Conservation (phyloP, 2,888 invertebrate species). For the Polymixis lichenea region DNA sequence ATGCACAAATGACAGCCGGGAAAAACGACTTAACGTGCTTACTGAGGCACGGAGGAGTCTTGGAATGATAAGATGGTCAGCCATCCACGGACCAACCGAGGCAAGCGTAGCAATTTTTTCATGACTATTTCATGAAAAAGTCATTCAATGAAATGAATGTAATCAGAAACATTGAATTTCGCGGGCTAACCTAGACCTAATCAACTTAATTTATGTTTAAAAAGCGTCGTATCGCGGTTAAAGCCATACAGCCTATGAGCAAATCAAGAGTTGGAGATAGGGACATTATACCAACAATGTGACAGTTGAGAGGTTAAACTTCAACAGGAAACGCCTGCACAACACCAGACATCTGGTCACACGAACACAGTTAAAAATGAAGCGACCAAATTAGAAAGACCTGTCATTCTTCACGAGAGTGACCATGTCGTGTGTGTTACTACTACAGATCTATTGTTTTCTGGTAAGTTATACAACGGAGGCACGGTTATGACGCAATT, state of each 20-base stretch:
- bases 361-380: conserved; percentile 33
- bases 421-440: not conserved
- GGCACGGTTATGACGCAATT: conserved; percentile 82
- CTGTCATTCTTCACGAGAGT: conserved; percentile 20
- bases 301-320: conserved; percentile 17
- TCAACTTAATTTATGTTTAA: not conserved
- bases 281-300: conserved; percentile 25
- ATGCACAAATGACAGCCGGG: no score
- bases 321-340: conserved; percentile 46
- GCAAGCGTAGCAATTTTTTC: no score
- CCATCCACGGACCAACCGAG: no score
- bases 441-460: conserved; percentile 29
- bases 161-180: no score
- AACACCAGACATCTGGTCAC: conserved; percentile 56
- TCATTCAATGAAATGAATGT: no score
- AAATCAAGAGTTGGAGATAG: conserved; percentile 3
- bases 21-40: no score
- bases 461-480: conserved; percentile 68
- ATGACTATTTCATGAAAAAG: no score
- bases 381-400: conserved; percentile 38
- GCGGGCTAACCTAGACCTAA: no score
- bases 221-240: not conserved
- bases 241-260: not conserved
- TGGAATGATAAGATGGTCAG: no score
- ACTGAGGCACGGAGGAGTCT: no score